Evolutionary conservation across 2,113 vertebrate species (phyloP).

Genomic region (Sigmodon hispidus): DNA sequence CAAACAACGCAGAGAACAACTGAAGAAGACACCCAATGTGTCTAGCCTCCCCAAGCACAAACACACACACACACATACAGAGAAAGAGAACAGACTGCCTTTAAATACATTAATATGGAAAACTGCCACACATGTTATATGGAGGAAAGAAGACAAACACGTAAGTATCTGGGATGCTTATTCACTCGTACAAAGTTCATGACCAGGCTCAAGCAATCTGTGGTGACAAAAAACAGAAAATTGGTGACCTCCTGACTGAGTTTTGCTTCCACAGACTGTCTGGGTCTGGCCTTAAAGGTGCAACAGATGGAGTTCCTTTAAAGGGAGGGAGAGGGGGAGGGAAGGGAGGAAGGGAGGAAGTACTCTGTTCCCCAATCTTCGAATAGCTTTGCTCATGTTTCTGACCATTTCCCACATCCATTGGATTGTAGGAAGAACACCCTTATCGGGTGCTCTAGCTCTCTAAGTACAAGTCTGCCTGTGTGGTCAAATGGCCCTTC

Average conservation of each 20-base stretch:
- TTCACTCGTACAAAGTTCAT: not conserved
- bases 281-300: not conserved
- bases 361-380: not conserved
- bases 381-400: not conserved
- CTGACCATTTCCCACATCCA: not conserved
- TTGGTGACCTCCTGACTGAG: not conserved
- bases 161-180: not conserved
- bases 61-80: not conserved
- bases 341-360: not conserved
- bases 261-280: not conserved
- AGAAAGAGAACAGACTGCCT: not conserved
- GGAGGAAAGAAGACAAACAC: not conserved
- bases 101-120: not conserved
- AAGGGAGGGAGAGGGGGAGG: not conserved
- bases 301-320: not conserved
- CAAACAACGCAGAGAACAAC: not conserved
- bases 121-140: not conserved
- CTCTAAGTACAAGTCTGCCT: not conserved
- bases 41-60: not conserved
- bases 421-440: not conserved
- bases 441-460: not conserved
- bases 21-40: not conserved
- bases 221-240: slow-evolving; percentile 16
- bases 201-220: not conserved
- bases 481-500: not conserved